Evolutionary conservation across 2,797 vertebrate genomes (phyloP), one percentile per base, ranked within the genome.

Genomic region (Mormyrops attenuatus): DNA sequence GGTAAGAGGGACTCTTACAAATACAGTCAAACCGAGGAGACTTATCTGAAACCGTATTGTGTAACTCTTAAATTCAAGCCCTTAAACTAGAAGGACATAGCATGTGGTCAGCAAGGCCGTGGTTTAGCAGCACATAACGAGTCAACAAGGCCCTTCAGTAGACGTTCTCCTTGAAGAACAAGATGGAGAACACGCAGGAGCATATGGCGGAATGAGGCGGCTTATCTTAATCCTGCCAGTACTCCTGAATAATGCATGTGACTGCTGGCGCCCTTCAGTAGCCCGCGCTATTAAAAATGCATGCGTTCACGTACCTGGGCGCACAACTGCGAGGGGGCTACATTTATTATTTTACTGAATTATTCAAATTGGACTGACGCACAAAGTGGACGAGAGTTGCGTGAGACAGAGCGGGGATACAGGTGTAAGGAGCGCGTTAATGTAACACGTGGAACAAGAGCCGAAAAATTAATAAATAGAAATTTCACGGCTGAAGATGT

Each of bases 221-320:
- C 88, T 94, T 90, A 90, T 92, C 91, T 93, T 91, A 93, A 92
- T 80, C 50, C 63, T 77, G 85, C 44, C 53, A 30, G 91, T 91
- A 91, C 88, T 66, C 87, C 53, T 94, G 93, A 95, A 95, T 96
- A 94, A 95, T 95, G 92, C 91, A 95, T 93, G 85, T 87, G 77
- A 90, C 53, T 73, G 90, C 89, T 91, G 73, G 90, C 90, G 88
- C 89, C 87, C 69, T 90, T 53, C 85, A 89, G 85, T 84, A 50
- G 91, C 63, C 88, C 85, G 38, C 89, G 91, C 73, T 30, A 44
- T 87, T 91, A 92, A 92, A 92, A 90, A 88, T 44, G 77, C 89
- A 91, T 87, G 60, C 41, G 91, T 91, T 90, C 89, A 63, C 41
- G 91, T 49, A 82, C 66, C 50, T 89, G 88, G 63, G 73, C 53